Percentiles rank a stretch among this genome's conserved stretches.
Conservation (phyloP, 2,113 vertebrate genomes). For the Aphyosemion australe region DNA sequence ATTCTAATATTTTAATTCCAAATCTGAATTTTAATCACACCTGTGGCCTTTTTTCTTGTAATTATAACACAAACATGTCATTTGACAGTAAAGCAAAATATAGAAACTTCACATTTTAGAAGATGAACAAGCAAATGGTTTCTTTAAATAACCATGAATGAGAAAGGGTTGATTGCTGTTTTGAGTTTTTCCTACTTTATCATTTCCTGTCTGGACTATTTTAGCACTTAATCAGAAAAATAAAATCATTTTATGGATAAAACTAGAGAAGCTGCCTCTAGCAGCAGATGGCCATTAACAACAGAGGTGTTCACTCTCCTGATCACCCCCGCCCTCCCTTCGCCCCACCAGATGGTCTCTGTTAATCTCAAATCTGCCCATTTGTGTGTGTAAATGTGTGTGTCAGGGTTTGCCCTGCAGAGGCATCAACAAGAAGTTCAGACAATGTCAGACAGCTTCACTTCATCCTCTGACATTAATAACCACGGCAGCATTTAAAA, state of each 20-base stretch:
- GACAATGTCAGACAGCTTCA: conserved; percentile 59
- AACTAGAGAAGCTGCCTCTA: conserved; percentile 45
- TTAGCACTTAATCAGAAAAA: background rate
- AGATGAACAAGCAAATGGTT: too few species aligned
- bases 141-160: too few species aligned
- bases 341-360: conserved; percentile 70
- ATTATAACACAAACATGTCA: too few species aligned
- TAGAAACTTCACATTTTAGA: too few species aligned
- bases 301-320: conserved; percentile 70
- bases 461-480: conserved; percentile 39
- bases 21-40: too few species aligned
- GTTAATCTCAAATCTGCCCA: conserved; percentile 63
- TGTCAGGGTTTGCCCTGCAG: conserved; percentile 40
- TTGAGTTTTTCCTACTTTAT: background rate
- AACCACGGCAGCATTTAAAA: conserved; percentile 32
- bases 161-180: background rate
- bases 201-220: background rate
- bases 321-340: conserved; percentile 16
- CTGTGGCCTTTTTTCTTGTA: too few species aligned
- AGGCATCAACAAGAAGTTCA: conserved; percentile 49
- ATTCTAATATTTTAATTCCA: too few species aligned
- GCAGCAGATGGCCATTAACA: conserved; percentile 76
- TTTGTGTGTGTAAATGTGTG: conserved; percentile 32
- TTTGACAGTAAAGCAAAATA: too few species aligned
- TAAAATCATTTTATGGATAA: conserved; percentile 6